Conservation (phyloP, 2,888 invertebrate species). For the Leistus spinibarbis region DNA sequence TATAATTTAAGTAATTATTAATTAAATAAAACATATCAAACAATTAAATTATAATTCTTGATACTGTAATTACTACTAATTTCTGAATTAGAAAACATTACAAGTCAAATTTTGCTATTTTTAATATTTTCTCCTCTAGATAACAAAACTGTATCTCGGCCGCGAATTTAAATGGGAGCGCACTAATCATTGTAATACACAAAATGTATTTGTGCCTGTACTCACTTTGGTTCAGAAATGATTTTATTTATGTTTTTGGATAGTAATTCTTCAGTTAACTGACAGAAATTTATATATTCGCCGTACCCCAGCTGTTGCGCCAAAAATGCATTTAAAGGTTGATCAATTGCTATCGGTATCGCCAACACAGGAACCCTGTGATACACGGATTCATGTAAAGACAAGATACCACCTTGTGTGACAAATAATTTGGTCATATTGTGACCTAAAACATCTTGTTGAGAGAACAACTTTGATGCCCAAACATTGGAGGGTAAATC, state of each 20-base stretch:
- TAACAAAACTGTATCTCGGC: too few species aligned
- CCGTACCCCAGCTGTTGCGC: constrained; percentile 23
- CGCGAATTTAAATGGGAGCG: too few species aligned
- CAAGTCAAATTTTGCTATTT: too few species aligned
- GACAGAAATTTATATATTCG: neutral
- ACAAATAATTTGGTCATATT: constrained; percentile 20
- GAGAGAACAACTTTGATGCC: constrained; percentile 25
- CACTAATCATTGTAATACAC: too few species aligned
- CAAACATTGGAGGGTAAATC: constrained; percentile 14
- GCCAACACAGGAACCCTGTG: constrained; percentile 21
- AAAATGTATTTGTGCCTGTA: too few species aligned
- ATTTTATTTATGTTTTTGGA: constrained; percentile 19
- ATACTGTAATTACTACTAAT: too few species aligned
- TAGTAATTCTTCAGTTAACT: constrained; percentile 13
- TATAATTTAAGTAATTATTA: too few species aligned
- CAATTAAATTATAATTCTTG: too few species aligned
- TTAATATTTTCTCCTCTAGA: too few species aligned
- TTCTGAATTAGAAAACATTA: too few species aligned
- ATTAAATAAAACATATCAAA: too few species aligned
- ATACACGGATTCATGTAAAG: constrained; percentile 20
- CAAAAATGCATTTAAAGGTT: constrained; percentile 5
- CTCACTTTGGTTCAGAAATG: constrained; percentile 15
- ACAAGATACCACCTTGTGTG: constrained; percentile 26
- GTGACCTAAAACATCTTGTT: constrained; percentile 32
- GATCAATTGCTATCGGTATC: constrained; percentile 18